A percentile compares a stretch with the other conserved stretches of the same genome.
Conservation (phyloP, 2,888 invertebrate species). For the Sarcophaga carnaria region DNA sequence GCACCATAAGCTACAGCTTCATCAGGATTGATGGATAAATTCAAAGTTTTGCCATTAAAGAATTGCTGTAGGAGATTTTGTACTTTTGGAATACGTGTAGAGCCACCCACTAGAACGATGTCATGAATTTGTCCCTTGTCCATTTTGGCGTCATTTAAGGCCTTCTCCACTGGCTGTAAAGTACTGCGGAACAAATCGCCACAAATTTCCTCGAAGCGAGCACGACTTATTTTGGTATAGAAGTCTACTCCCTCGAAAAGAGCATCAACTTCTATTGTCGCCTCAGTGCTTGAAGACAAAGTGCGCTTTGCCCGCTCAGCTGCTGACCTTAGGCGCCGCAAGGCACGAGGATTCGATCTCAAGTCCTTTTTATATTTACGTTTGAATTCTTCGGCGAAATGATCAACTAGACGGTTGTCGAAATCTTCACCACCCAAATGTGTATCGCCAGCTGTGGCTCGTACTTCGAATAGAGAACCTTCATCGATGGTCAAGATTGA, state of each 20-base stretch:
- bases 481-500: constrained; percentile 97
- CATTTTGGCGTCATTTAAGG: constrained; percentile 89
- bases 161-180: constrained; percentile 90
- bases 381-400: constrained; percentile 93
- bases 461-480: constrained; percentile 92
- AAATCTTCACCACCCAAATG: constrained; percentile 96
- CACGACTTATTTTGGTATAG: constrained; percentile 88
- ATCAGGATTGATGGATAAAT: constrained; percentile 89
- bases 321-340: constrained; percentile 87
- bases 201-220: constrained; percentile 89
- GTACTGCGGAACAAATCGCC: constrained; percentile 88
- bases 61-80: constrained; percentile 88
- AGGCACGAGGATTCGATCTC: constrained; percentile 84
- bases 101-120: constrained; percentile 88
- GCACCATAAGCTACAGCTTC: constrained; percentile 91
- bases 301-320: constrained; percentile 91
- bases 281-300: constrained; percentile 90
- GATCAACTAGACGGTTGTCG: constrained; percentile 91
- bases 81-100: constrained; percentile 90
- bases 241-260: constrained; percentile 88
- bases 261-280: constrained; percentile 88
- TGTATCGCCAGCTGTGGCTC: constrained; percentile 95
- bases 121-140: constrained; percentile 90
- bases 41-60: constrained; percentile 88
- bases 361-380: constrained; percentile 88